Evolutionary conservation across 2,888 invertebrate species (phyloP).

Genomic region (Celastrina argiolus): DNA sequence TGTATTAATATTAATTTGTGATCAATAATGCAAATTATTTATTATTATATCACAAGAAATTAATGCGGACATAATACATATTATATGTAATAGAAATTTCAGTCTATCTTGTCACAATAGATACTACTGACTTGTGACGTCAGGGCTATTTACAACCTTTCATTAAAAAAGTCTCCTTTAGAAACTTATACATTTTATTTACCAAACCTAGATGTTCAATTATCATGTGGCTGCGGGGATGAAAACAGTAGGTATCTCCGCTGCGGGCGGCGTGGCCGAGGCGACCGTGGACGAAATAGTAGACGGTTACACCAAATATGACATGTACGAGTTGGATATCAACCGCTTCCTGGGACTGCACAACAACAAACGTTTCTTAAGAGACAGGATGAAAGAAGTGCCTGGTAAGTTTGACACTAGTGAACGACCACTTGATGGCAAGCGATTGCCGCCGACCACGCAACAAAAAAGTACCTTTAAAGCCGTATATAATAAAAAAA

Average conservation of each 20-base stretch:
- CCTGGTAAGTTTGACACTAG: slow-evolving; percentile 78
- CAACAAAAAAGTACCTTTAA: too few relatives aligned
- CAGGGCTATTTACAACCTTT: background rate
- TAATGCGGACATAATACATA: too few relatives aligned
- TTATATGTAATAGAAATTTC: too few relatives aligned
- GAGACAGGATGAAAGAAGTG: slow-evolving; percentile 94
- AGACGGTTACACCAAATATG: slow-evolving; percentile 86
- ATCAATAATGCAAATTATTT: too few relatives aligned
- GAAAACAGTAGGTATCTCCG: slow-evolving; percentile 96
- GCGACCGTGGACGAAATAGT: slow-evolving; percentile 92
- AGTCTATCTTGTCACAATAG: too few relatives aligned
- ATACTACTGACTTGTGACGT: too few relatives aligned
- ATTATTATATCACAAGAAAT: too few relatives aligned
- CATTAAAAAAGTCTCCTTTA: background rate
- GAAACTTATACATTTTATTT: background rate
- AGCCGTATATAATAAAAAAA: too few relatives aligned
- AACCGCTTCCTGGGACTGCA: slow-evolving; percentile 94
- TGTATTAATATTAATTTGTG: too few relatives aligned
- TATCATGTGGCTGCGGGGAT: slow-evolving; percentile 97
- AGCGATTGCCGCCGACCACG: too few relatives aligned
- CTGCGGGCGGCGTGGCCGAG: slow-evolving; percentile 96
- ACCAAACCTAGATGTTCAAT: slow-evolving; percentile 82
- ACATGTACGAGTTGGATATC: slow-evolving; percentile 93
- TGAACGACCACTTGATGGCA: too few relatives aligned
- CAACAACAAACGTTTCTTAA: slow-evolving; percentile 94